A percentile compares a stretch with the other conserved stretches of the same genome.
Conservation (phyloP, 2,797 vertebrate species). For the Channallabes apus region DNA sequence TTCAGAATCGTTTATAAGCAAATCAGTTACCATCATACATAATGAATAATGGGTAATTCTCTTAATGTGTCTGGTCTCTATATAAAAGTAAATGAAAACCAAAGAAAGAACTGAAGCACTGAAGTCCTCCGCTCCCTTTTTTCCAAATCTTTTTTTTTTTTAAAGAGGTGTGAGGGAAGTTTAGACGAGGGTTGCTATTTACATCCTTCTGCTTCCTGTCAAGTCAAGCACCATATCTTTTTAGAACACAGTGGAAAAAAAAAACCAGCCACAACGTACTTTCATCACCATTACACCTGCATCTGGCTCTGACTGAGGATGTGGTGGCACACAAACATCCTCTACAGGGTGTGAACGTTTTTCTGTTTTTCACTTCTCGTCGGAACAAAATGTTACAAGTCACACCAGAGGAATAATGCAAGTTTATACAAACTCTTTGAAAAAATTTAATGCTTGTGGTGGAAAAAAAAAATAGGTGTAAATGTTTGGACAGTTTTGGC, state of each 20-base stretch:
- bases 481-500: no score
- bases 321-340: conserved; percentile 36
- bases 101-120: background rate
- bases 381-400: background rate
- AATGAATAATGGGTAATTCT: background rate
- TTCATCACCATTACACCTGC: conserved; percentile 1
- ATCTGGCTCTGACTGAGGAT: conserved; percentile 15
- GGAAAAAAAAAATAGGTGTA: no score
- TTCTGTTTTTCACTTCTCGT: conserved; percentile 10
- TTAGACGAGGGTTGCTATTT: background rate
- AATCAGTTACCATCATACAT: background rate
- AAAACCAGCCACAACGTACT: background rate
- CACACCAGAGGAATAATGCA: background rate
- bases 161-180: background rate
- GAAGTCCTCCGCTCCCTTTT: background rate
- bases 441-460: background rate
- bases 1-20: background rate
- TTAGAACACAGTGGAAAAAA: conserved; percentile 16
- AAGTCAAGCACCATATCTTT: conserved; percentile 4
- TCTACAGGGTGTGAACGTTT: conserved; percentile 25
- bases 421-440: background rate
- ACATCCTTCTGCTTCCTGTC: conserved; percentile 17
- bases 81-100: background rate
- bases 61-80: background rate
- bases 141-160: background rate